These are phyloP conservation scores for Falco punctatus DNA, from an alignment of 2,113 vertebrate species.

Conservation along the genomic window DNA sequence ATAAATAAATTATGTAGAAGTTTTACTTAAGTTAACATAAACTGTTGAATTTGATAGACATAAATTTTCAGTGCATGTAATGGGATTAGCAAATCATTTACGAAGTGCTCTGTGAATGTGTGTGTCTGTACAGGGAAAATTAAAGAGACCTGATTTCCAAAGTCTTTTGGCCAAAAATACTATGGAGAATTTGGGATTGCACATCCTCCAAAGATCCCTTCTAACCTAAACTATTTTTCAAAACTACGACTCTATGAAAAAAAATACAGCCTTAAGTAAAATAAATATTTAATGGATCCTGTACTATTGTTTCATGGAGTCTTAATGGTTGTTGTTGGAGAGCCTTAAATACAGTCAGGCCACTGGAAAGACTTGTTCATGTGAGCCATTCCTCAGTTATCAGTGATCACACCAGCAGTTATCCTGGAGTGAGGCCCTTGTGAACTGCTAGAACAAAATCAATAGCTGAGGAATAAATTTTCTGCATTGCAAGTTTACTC, in stretches of 20 bases:
- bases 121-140: not conserved
- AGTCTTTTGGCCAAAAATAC: not conserved
- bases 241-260: not conserved
- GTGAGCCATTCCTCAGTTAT: not conserved
- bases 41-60: not conserved
- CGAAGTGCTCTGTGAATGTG: not conserved
- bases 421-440: not conserved
- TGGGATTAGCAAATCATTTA: not conserved
- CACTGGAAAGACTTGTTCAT: not conserved
- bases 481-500: not conserved
- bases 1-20: not conserved
- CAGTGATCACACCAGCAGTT: not conserved
- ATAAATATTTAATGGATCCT: not conserved
- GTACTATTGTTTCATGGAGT: not conserved
- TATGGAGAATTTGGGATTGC: not conserved
- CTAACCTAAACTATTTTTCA: not conserved
- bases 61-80: not conserved
- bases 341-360: not conserved
- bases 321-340: not conserved
- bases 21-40: not conserved
- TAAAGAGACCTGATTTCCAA: not conserved
- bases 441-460: constrained; percentile 5
- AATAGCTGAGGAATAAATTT: not conserved
- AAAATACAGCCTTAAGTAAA: not conserved
- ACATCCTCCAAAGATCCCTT: not conserved